Conservation (phyloP, 2,888 invertebrate species). For the Chloroclystis v-ata region DNA sequence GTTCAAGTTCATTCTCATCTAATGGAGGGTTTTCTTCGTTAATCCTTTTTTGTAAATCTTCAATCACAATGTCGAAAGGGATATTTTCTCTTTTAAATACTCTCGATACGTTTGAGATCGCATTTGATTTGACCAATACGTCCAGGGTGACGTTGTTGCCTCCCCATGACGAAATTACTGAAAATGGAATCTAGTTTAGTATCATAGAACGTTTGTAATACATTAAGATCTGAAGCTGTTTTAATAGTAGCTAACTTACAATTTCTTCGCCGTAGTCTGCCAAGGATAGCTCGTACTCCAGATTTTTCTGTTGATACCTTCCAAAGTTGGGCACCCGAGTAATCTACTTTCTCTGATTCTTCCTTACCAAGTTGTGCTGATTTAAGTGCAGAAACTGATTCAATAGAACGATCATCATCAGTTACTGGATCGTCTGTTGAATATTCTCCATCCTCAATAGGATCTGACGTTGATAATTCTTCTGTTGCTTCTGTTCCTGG, state of each 20-base stretch:
- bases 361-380: conserved; percentile 32
- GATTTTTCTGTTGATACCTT: conserved; percentile 77
- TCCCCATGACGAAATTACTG: conserved; percentile 82
- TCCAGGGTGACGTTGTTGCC: conserved; percentile 81
- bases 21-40: conserved; percentile 87
- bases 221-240: background rate
- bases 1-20: conserved; percentile 81
- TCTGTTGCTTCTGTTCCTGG: conserved; percentile 28
- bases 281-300: conserved; percentile 55
- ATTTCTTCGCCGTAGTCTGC: conserved; percentile 56
- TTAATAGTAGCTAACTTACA: conserved; percentile 40
- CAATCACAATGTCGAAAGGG: conserved; percentile 83
- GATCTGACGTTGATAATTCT: conserved; percentile 27
- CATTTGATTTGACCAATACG: conserved; percentile 82
- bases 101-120: conserved; percentile 80
- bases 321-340: conserved; percentile 88
- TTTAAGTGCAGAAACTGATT: conserved; percentile 28
- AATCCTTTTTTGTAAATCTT: conserved; percentile 87
- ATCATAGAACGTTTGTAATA: background rate
- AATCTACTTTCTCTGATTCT: conserved; percentile 72
- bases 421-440: conserved; percentile 29
- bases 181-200: conserved; percentile 20
- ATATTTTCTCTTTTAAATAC: conserved; percentile 81
- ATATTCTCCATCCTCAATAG: conserved; percentile 28
- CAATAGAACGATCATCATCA: conserved; percentile 25